Evolutionary conservation across 2,113 vertebrate genomes (phyloP), one percentile per base, ranked within the genome.

Genomic region (Pelvicachromis taeniatus): DNA sequence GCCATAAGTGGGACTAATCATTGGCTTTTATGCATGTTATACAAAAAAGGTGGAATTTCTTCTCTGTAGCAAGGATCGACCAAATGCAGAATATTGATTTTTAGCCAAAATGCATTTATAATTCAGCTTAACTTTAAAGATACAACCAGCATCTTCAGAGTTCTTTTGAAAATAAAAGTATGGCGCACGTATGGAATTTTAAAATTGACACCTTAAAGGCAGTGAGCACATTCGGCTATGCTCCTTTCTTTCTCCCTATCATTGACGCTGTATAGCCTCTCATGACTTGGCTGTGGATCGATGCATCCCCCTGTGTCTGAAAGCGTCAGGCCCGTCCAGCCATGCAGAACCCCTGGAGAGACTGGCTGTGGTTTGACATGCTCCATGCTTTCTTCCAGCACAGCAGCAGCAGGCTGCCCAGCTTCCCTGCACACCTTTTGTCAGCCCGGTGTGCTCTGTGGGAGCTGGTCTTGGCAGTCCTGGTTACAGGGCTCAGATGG

Each of bases 401-500:
- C 85, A 35, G 38, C 81, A 79, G 85, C 82, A 87, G 81, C 70
- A 59, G 40, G 63, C 91, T 78, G 78, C 80, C 80, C 86, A 5
- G 26, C 56, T 33, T 92, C 84, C 83, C 83, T 5, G 56, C 84
- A 84, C 89, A 85, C 82, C 19, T 79, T 91, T 85, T 92, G 91
- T 93, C 93, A 92, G 86, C 84, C 89, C 84, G 19, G 83, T 84
- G 70, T 52, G 85, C 56, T 90, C 92, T 87, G 59, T 82, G 94
- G 94, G 92, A 95, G 59, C 58, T 53, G 73, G 85, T 79, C 61
- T 94, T 94, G 95, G 94, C 95, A 93, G 80, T 78, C 82, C 65
- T 73, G 88, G 91, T 82, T 93, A 78, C 87, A 83, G 87, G 84
- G 90, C 93, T 95, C 95, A 95, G 91, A 92, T 92, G 91, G 90